phyloP scores from a whole-genome alignment of 2,888 invertebrate genomes.

The Rhamnusium bicolor region DNA sequence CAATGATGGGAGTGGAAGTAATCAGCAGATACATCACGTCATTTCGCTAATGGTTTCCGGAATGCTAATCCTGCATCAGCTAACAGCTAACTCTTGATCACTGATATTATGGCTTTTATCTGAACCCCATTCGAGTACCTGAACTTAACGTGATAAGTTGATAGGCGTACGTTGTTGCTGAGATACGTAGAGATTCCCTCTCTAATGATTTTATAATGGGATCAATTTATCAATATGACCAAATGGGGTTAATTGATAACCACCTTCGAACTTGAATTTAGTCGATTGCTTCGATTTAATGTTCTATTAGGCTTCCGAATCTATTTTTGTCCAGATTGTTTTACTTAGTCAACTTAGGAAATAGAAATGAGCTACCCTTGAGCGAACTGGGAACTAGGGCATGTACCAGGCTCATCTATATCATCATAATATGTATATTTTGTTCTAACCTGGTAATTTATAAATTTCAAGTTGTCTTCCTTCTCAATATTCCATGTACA shows the following conservation, averaged over 20 bases:
- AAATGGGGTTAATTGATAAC: conserved; percentile 23
- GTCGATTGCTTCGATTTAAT: neutral
- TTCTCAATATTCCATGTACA: too few species aligned
- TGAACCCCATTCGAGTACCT: conserved; percentile 43
- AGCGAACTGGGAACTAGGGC: too few species aligned
- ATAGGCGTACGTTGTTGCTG: conserved; percentile 39
- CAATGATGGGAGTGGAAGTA: conserved; percentile 67
- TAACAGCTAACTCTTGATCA: conserved; percentile 46
- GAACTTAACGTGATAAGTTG: conserved; percentile 26
- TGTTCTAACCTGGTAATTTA: too few species aligned
- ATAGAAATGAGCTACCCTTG: too few species aligned
- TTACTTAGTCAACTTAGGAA: too few species aligned
- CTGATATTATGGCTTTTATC: conserved; percentile 51
- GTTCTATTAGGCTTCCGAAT: neutral
- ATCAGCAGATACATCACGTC: conserved; percentile 71
- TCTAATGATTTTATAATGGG: conserved; percentile 59
- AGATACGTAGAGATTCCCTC: conserved; percentile 40
- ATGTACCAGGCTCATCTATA: too few species aligned
- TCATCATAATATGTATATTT: too few species aligned
- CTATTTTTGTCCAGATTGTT: too few species aligned
- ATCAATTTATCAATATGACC: conserved; percentile 42
- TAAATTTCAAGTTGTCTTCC: too few species aligned
- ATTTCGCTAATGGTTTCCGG: conserved; percentile 72
- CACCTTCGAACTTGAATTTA: neutral
- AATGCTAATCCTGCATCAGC: conserved; percentile 69